These are phyloP conservation scores for Myrmecophaga tridactyla DNA, from an alignment of 2,113 vertebrate genomes.

Conservation along the genomic window DNA sequence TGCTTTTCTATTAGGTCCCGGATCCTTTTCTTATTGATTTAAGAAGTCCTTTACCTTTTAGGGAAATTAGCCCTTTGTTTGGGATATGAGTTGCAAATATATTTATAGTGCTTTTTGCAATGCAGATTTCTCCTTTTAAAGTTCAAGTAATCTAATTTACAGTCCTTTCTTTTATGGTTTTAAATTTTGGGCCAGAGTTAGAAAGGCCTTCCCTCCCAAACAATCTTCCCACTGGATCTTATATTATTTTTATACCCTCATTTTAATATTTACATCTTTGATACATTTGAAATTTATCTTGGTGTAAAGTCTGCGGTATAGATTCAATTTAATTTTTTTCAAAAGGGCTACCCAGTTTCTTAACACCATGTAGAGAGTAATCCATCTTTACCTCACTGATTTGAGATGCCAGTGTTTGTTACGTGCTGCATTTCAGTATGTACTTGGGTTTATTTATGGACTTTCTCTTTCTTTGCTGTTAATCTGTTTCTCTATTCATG, in stretches of 20 bases:
- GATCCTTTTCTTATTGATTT: background rate
- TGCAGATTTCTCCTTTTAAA: background rate
- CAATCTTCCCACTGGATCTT: background rate
- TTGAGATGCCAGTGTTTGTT: background rate
- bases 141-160: background rate
- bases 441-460: background rate
- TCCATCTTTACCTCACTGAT: background rate
- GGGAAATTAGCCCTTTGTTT: background rate
- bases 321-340: background rate
- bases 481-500: background rate
- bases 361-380: background rate
- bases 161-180: background rate
- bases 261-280: conserved; percentile 8
- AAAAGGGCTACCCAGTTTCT: background rate
- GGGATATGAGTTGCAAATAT: background rate
- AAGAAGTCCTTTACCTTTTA: background rate
- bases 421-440: background rate
- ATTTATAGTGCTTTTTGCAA: background rate
- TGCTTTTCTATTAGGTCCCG: background rate
- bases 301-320: background rate
- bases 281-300: background rate
- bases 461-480: background rate
- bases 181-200: background rate
- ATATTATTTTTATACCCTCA: background rate
- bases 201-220: background rate